Percentiles rank a stretch among this genome's conserved stretches.
Evolutionary conservation across 1,140 invertebrate genomes (phyloP).

Genomic region (Lordiphosa mommai): DNA sequence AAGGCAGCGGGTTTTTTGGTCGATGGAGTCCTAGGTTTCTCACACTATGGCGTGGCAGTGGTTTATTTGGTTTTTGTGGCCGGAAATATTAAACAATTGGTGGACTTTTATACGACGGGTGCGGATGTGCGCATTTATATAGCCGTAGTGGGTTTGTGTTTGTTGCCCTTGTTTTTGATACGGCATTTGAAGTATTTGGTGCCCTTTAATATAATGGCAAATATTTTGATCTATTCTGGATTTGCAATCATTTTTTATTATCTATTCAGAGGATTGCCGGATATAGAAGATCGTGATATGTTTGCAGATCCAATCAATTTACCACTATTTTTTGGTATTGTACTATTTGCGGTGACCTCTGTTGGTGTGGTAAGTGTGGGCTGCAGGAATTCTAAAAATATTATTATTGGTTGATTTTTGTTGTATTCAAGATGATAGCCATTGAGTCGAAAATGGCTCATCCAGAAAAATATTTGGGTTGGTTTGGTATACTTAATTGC

Average conservation of each 20-base stretch:
- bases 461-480: constrained; percentile 26
- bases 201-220: constrained; percentile 26
- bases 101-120: neutral
- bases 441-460: constrained; percentile 34
- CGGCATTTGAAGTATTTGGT: constrained; percentile 38
- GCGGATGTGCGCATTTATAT: constrained; percentile 14
- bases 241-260: constrained; percentile 27
- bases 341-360: constrained; percentile 28
- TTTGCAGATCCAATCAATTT: neutral
- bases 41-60: constrained; percentile 26
- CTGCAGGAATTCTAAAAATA: too few relatives aligned
- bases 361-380: constrained; percentile 42
- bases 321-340: constrained; percentile 32
- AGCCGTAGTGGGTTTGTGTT: neutral
- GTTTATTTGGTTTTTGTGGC: constrained; percentile 42
- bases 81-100: constrained; percentile 17
- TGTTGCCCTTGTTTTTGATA: constrained; percentile 22
- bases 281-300: constrained; percentile 9
- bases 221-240: constrained; percentile 13
- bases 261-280: constrained; percentile 17
- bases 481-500: constrained; percentile 16
- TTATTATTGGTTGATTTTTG: neutral
- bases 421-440: constrained; percentile 37
- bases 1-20: constrained; percentile 6
- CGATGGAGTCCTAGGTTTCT: constrained; percentile 15